Base-by-base conservation (phyloP, 2,113 vertebrate genomes). In the Myrmecophaga tridactyla region DNA sequence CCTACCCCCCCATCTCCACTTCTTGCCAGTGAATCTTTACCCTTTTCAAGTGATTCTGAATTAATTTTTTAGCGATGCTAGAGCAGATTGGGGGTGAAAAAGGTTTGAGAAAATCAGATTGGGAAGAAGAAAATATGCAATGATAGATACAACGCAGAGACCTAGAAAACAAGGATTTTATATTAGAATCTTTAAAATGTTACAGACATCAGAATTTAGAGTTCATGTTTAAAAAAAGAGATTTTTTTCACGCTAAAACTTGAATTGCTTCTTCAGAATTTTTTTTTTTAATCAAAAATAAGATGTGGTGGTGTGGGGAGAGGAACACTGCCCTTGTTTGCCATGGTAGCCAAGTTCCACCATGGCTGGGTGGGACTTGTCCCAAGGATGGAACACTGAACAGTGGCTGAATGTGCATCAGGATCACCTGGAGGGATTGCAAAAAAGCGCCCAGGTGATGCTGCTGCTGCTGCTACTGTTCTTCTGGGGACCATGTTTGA, bases 281-380 rank as follows among this genome's bases (percentile, higher is more conserved):
- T 56, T 77, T 94, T 41, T 86, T 96, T 89, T 88, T 58, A 20
- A 69, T 89, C 39, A 34, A 20, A 94, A 90, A 70, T 85, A 21
- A 90, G 76, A 76, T 76, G 2, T 15, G 2, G 36, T 41, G 58
- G 31, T 39, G 0, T 56, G 56, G 21, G 15, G 75, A 82, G 86
- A 83, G 65, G 43, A 67, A 41, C 86, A 82, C 73, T 70, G 56
- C 43, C 48, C 41, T 53, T 92, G 10, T 82, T 94, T 78, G 34
- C 70, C 15, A 69, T 81, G 78, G 65, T 53, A 56, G 48, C 29
- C 36, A 12, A 31, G 63, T 78, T 15, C 63, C 56, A 23, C 4
- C 23, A 34, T 43, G 4, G 80, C 83, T 82, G 73, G 85, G 60
- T 17, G 34, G 62, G 73, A 39, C 56, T 58, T 10, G 6, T 58